Evolutionary conservation across 2,113 vertebrate genomes (phyloP).

Genomic region (Coracopsis vasa): DNA sequence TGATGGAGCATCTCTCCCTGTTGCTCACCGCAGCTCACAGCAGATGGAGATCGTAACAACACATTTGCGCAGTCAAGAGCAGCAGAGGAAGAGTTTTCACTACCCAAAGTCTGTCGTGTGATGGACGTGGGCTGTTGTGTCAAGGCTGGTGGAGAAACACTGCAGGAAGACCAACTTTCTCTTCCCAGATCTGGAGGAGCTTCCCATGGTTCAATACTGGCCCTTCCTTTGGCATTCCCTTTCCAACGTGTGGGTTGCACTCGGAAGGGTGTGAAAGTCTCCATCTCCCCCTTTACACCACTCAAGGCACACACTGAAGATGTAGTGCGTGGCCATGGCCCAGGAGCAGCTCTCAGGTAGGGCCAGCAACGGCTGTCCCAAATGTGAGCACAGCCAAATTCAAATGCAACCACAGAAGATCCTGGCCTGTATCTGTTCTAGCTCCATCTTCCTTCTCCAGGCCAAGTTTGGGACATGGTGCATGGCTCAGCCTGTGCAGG

Average conservation of each 20-base stretch:
- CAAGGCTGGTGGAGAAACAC: neutral
- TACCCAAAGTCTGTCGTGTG: neutral
- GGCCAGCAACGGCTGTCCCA: neutral
- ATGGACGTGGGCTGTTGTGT: neutral
- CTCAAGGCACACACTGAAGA: no score
- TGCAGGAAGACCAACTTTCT: neutral
- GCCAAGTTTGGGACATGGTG: neutral
- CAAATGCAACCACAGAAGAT: neutral
- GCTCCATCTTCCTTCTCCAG: neutral
- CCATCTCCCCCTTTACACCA: no score
- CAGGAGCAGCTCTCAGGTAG: neutral
- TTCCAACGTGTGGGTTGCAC: accelerated
- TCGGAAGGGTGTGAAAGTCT: neutral
- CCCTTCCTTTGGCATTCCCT: neutral
- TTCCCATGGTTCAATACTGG: neutral
- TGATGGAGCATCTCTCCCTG: neutral
- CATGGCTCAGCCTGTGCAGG: neutral
- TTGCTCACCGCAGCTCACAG: neutral
- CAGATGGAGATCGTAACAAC: neutral
- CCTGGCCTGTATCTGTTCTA: neutral
- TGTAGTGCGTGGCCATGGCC: no score
- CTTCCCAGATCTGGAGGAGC: neutral
- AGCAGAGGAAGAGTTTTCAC: neutral
- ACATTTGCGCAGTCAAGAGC: neutral
- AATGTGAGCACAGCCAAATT: neutral